A percentile compares a stretch with the other conserved stretches of the same genome.
These are phyloP conservation scores for Astreopora myriophthalma DNA, from an alignment of 64 coral and sea anemone genomes.

Conservation along the genomic window DNA sequence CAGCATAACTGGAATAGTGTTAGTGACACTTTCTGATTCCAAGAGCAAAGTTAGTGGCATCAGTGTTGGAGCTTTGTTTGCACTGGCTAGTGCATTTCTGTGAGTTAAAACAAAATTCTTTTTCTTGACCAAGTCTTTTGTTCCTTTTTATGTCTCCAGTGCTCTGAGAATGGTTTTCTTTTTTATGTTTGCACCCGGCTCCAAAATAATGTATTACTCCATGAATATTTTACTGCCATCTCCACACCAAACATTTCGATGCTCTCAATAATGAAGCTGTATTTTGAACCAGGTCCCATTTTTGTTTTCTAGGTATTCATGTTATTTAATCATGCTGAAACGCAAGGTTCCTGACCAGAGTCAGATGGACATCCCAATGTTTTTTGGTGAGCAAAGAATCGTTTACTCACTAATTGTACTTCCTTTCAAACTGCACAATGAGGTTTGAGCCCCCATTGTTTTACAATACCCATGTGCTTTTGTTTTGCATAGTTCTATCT, in stretches of 20 bases:
- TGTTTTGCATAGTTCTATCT: no score
- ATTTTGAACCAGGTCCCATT: no score
- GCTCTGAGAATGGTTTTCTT: no score
- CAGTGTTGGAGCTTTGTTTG: constrained; percentile 88
- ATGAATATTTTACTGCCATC: no score
- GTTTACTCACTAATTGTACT: no score
- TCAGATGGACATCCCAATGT: constrained; percentile 91
- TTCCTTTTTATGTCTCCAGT: neutral
- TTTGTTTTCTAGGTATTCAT: constrained; percentile 78
- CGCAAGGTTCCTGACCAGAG: constrained; percentile 82
- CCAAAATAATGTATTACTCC: no score
- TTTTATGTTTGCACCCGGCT: no score
- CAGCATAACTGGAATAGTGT: constrained; percentile 85
- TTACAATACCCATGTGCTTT: no score
- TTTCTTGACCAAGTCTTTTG: neutral
- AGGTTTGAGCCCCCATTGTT: no score
- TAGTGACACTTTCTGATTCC: constrained; percentile 90
- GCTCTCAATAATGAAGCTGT: no score
- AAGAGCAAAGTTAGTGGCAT: constrained; percentile 65
- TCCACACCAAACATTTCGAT: no score
- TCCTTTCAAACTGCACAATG: no score
- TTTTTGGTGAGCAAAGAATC: constrained; percentile 78
- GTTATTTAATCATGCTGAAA: constrained; percentile 95
- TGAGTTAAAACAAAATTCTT: constrained; percentile 43
- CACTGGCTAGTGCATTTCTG: constrained; percentile 89